Evolutionary conservation across 1,140 invertebrate genomes (phyloP).

Genomic region (Drosophila ananassae): DNA sequence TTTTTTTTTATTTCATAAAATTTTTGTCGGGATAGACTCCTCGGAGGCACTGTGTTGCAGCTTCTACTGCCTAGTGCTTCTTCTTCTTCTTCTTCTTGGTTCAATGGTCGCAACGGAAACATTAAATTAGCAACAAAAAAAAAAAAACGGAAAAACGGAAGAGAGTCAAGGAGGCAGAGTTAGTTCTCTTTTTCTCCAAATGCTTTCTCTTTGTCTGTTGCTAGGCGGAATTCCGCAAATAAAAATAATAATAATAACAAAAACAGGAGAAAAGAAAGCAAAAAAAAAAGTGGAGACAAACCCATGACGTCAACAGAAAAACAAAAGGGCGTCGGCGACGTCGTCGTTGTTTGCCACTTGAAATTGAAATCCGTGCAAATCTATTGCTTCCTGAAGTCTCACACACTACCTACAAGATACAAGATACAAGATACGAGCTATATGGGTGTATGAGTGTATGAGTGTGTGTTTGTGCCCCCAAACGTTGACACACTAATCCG

Average conservation of each 20-base stretch:
- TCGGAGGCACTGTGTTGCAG: constrained; percentile 4
- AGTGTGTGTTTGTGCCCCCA: constrained; percentile 3
- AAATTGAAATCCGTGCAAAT: constrained; percentile 64
- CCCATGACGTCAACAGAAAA: constrained; percentile 35
- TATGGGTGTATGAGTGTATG: too few relatives aligned
- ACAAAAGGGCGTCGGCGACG: constrained; percentile 11
- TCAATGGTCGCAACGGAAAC: constrained; percentile 66
- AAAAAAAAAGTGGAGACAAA: neutral
- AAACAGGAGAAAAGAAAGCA: constrained; percentile 21
- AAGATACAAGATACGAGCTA: constrained; percentile 5
- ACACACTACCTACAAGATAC: constrained; percentile 49
- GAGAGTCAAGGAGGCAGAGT: constrained; percentile 6
- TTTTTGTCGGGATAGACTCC: neutral
- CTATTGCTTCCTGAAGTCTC: constrained; percentile 81
- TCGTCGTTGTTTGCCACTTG: constrained; percentile 26
- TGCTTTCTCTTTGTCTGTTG: constrained; percentile 29
- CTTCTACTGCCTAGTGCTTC: neutral
- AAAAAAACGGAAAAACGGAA: constrained; percentile 39
- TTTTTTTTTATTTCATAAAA: neutral
- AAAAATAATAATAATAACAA: constrained; percentile 4
- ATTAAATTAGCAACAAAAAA: constrained; percentile 52
- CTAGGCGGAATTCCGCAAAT: constrained; percentile 29
- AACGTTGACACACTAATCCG: constrained; percentile 72
- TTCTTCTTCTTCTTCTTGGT: constrained; percentile 28
- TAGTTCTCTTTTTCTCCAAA: neutral